phyloP scores from a whole-genome alignment of 2,113 vertebrate species.

The Phocoena phocoena region DNA sequence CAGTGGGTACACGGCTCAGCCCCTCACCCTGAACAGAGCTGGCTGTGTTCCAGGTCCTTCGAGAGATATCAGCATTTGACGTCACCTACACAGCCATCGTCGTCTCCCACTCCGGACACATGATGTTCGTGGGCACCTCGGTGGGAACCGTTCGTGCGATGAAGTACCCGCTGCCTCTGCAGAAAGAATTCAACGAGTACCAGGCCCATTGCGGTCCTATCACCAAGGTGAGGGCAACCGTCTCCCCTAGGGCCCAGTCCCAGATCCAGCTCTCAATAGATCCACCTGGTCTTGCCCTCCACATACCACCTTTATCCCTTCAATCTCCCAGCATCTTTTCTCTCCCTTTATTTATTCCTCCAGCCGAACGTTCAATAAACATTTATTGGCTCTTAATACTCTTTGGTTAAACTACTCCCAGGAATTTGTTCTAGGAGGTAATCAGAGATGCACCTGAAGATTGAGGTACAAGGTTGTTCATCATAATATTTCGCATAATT shows the following conservation, averaged over 20 bases:
- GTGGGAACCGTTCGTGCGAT: conserved; percentile 90
- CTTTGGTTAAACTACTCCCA: not conserved
- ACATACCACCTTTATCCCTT: not conserved
- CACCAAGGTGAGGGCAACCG: conserved; percentile 87
- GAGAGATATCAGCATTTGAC: conserved; percentile 87
- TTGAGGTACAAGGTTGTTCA: not conserved
- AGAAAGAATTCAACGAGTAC: conserved; percentile 90
- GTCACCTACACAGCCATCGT: conserved; percentile 87
- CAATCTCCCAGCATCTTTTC: not conserved
- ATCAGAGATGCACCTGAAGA: not conserved
- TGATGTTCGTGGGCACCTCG: conserved; percentile 93
- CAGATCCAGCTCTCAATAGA: not conserved
- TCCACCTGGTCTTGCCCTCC: not conserved
- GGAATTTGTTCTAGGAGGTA: not conserved
- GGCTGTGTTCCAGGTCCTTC: conserved; percentile 86
- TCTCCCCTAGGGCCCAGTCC: not conserved
- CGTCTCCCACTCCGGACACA: conserved; percentile 89
- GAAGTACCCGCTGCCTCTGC: conserved; percentile 90
- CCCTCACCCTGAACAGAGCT: not conserved
- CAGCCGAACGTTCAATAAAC: not conserved
- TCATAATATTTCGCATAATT: not conserved
- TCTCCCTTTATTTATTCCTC: not conserved
- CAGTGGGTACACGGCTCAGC: not conserved
- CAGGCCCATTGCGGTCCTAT: conserved; percentile 93
- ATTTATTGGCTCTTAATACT: not conserved